A percentile compares a stretch with the other conserved stretches of the same genome.
Conservation (phyloP, 1,140 invertebrate genomes). For the Pseudomyrmex dendroicus region DNA sequence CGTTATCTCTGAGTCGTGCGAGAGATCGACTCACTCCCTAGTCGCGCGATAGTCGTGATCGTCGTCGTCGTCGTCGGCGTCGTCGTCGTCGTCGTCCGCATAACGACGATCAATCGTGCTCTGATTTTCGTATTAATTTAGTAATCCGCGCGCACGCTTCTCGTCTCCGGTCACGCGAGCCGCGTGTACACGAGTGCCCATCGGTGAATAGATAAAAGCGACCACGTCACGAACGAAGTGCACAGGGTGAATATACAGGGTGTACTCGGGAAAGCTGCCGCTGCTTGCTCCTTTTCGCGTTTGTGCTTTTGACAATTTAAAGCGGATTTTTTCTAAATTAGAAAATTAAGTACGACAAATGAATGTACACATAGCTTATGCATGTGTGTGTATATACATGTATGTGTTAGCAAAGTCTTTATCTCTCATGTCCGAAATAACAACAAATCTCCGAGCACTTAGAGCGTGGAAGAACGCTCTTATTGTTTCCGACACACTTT, state of each 20-base stretch:
- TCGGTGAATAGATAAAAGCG: conserved; percentile 53
- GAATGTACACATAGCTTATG: too few species aligned
- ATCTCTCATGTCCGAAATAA: not conserved
- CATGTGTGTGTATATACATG: too few species aligned
- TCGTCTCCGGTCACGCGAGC: conserved; percentile 55
- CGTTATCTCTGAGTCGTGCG: conserved; percentile 24
- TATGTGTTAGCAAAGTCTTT: too few species aligned
- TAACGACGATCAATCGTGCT: conserved; percentile 54
- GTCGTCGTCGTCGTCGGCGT: not conserved
- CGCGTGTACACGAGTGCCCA: conserved; percentile 41
- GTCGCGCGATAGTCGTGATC: conserved; percentile 37
- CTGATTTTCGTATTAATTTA: conserved; percentile 62
- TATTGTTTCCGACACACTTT: not conserved
- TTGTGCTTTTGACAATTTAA: not conserved
- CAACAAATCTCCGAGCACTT: not conserved
- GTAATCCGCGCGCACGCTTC: conserved; percentile 53
- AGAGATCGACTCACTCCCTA: conserved; percentile 34
- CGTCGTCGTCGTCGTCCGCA: conserved; percentile 6
- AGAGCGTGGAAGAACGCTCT: not conserved
- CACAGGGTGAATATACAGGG: not conserved
- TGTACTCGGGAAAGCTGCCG: not conserved
- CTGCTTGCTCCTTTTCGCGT: not conserved
- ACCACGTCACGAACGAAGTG: conserved; percentile 32
- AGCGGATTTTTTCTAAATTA: not conserved
- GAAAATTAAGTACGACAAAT: not conserved